Evolutionary conservation across 1,140 invertebrate species (phyloP), one percentile per base, ranked within the genome.

Genomic region (Steinernema feltiae): DNA sequence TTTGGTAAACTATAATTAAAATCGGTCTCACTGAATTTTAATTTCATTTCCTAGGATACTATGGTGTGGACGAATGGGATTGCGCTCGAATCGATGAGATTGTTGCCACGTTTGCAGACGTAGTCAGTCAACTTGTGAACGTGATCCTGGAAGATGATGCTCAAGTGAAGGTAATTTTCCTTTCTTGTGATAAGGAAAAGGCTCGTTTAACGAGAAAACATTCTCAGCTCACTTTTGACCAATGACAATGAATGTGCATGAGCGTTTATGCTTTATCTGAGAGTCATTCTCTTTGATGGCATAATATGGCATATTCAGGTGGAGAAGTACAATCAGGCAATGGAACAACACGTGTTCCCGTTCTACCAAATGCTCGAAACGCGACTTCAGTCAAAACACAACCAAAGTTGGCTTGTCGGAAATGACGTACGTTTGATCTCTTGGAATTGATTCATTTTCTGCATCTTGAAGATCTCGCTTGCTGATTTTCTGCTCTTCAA

Each of bases 1-100:
- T 82, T 83, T 46, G 76, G 81, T 83, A 80, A 81, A 18, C 53
- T 63, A 30, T 12, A 21, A 30, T 3, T 18, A 30, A 3, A 24
- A 30, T 30, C 12, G 46, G 3, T 30, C 21, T 15, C 3, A 3
- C 30, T 71, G 12, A 3, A 71, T 27, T 30, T 7, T 69, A 18
- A 3, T 53, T 71, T 71, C 15, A n/a, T n/a, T n/a, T n/a, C n/a
- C n/a, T n/a, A 71, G 70, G 70, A 15, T 53, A 35, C 24, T 21
- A 32, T 53, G 70, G 70, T 3, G 46, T 35, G 7, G 24, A 21
- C 24, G 70, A 71, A 21, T 71, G 70, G 70, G 70, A 71, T n/a
- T 53, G 46, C 32, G 70, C 70, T 32, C 70, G 46, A 29, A 53
- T 71, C 29, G 70, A 71, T 27, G 70, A 71, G 24, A 35, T 71